Conservation (phyloP, 2,888 invertebrate genomes). For the Lagria hirta region DNA sequence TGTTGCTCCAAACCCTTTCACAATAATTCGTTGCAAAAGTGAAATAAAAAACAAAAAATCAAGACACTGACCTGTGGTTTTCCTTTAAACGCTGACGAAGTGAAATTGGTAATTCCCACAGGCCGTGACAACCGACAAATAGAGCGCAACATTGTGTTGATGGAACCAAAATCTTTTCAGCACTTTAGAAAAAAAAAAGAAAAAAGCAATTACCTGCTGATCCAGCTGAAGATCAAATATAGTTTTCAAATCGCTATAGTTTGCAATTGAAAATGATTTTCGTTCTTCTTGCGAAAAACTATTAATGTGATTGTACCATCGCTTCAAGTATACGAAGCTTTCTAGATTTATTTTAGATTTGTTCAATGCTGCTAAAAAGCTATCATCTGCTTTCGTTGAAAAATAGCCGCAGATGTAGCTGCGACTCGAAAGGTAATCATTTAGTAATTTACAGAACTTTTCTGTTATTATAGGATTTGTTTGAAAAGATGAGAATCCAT, state of each 20-base stretch:
- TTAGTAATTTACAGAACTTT: slow-evolving; percentile 33
- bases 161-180: slow-evolving; percentile 34
- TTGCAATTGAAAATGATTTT: slow-evolving; percentile 51
- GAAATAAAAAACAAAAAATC: slow-evolving; percentile 23
- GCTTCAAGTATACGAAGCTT: slow-evolving; percentile 56
- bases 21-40: slow-evolving; percentile 6
- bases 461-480: slow-evolving; percentile 8
- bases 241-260: slow-evolving; percentile 52
- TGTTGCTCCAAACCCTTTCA: no score
- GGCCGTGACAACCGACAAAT: slow-evolving; percentile 47
- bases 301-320: slow-evolving; percentile 65
- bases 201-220: slow-evolving; percentile 42
- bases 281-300: slow-evolving; percentile 61
- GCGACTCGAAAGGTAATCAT: slow-evolving; percentile 56
- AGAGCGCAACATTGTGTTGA: slow-evolving; percentile 34
- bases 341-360: slow-evolving; percentile 46
- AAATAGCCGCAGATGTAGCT: slow-evolving; percentile 62
- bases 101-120: slow-evolving; percentile 41
- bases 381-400: slow-evolving; percentile 58
- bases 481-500: slow-evolving; percentile 11
- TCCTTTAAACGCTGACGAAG: slow-evolving; percentile 38
- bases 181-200: slow-evolving; percentile 38
- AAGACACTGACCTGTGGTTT: slow-evolving; percentile 54
- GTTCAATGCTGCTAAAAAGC: slow-evolving; percentile 49
- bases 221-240: slow-evolving; percentile 40